Conservation (phyloP, 2,888 invertebrate genomes). For the Mantis religiosa region DNA sequence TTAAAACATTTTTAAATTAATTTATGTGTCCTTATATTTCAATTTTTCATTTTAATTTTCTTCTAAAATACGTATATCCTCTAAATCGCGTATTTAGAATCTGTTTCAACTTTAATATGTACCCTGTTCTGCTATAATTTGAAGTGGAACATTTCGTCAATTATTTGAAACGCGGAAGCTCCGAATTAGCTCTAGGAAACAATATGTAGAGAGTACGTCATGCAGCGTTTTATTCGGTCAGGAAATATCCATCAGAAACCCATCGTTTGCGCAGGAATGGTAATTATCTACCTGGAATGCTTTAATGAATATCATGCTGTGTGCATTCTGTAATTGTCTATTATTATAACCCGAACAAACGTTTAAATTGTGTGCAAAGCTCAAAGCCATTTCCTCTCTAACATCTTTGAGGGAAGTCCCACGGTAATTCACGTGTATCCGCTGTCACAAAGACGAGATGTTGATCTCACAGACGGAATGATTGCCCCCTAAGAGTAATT, state of each 20-base stretch:
- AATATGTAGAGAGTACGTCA: not conserved
- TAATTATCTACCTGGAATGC: not conserved
- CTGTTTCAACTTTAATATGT: too few relatives aligned
- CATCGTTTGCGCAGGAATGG: not conserved
- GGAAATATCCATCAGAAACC: not conserved
- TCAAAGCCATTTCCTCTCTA: not conserved
- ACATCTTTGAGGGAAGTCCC: not conserved
- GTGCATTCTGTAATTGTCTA: not conserved
- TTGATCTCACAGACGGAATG: not conserved
- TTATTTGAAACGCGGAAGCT: too few relatives aligned
- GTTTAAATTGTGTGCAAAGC: not conserved
- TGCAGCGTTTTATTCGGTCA: not conserved
- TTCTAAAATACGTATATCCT: too few relatives aligned
- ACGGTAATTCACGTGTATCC: not conserved
- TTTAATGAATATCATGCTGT: not conserved
- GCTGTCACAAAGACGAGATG: not conserved
- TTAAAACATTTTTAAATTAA: too few relatives aligned
- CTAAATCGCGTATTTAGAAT: too few relatives aligned
- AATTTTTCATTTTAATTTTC: too few relatives aligned
- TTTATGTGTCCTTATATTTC: too few relatives aligned
- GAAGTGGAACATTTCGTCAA: too few relatives aligned
- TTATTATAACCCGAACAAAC: not conserved
- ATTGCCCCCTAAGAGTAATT: not conserved
- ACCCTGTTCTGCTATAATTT: too few relatives aligned
- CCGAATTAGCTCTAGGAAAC: too few relatives aligned